These are phyloP conservation scores for Ernsta delagoae DNA, from an alignment of 2,888 invertebrate genomes.

Conservation along the genomic window DNA sequence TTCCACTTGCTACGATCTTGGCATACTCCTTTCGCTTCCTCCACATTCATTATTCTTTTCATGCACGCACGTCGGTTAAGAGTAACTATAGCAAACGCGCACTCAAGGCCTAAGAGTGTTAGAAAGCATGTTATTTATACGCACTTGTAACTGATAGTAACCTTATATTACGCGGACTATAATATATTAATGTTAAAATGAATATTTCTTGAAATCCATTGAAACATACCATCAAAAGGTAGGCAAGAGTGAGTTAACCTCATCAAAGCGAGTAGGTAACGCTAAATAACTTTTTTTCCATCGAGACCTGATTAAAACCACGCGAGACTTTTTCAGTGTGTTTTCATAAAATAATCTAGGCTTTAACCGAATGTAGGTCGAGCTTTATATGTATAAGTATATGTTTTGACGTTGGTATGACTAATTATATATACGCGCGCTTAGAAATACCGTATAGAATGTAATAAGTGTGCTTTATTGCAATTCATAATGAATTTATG, in stretches of 20 bases:
- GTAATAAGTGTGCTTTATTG: neutral
- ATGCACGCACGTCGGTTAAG: no score
- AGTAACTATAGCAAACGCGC: no score
- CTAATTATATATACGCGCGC: conserved; percentile 15
- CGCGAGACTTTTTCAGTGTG: conserved; percentile 33
- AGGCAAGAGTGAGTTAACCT: conserved; percentile 33
- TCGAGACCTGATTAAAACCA: conserved; percentile 36
- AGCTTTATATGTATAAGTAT: conserved; percentile 22
- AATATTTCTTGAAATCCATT: conserved; percentile 25
- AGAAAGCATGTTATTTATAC: no score
- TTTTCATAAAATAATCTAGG: conserved; percentile 37
- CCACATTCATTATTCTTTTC: no score
- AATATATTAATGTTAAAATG: no score
- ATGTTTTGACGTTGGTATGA: conserved; percentile 17
- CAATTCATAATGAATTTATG: neutral
- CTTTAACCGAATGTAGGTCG: conserved; percentile 31
- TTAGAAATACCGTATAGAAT: neutral
- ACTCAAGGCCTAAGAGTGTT: no score
- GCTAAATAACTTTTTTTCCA: conserved; percentile 36
- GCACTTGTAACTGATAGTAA: no score
- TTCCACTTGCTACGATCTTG: no score
- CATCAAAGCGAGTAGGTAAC: conserved; percentile 32
- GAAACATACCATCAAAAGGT: conserved; percentile 22
- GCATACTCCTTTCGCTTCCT: no score
- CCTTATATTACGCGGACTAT: no score